Percentiles rank a stretch among this genome's conserved stretches.
These are phyloP conservation scores for Chrysomela aeneicollis DNA, from an alignment of 2,888 invertebrate genomes.

Conservation along the genomic window DNA sequence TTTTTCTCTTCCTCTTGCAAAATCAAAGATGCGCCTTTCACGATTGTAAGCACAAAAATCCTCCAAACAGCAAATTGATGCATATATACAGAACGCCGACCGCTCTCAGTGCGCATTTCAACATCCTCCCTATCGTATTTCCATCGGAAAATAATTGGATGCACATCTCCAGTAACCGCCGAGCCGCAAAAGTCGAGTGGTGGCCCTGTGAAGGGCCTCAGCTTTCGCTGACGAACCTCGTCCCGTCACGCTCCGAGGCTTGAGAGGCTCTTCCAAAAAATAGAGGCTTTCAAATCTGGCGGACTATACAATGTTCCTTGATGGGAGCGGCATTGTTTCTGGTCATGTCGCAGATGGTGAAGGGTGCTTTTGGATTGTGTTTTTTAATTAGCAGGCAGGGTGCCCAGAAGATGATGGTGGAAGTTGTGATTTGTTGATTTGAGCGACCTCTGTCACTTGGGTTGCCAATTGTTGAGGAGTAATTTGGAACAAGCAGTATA, in stretches of 20 bases:
- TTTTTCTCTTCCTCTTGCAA: no score
- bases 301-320: neutral
- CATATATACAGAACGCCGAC: no score
- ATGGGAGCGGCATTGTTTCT: neutral
- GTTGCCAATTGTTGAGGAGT: no score
- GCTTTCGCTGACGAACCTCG: neutral
- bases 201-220: neutral
- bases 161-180: conserved; percentile 42
- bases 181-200: conserved; percentile 41
- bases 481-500: no score
- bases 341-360: neutral
- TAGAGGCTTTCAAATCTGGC: neutral
- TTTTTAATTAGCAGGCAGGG: neutral
- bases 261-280: neutral
- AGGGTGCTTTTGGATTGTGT: neutral
- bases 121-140: neutral
- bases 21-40: no score
- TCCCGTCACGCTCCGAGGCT: neutral
- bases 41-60: no score
- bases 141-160: conserved; percentile 48
- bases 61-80: no score
- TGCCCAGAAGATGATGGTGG: neutral
- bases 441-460: neutral
- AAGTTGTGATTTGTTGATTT: neutral
- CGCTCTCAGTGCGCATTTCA: no score